Conservation (phyloP, 2,797 vertebrate species). For the Austrolebias charrua region DNA sequence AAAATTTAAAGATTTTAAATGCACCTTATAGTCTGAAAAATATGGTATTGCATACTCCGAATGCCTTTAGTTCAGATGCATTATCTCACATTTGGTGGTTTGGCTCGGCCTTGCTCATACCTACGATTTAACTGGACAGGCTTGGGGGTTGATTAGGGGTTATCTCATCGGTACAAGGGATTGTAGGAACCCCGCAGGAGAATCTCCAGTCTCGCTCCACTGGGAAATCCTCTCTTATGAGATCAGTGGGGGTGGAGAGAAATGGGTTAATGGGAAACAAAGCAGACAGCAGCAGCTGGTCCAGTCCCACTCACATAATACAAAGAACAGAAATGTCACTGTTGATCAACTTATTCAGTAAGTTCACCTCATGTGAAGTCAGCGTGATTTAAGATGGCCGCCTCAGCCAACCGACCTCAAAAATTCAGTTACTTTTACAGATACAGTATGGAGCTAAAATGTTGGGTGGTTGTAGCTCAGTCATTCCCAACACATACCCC, state of each 20-base stretch:
- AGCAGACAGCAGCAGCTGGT: conserved; percentile 18
- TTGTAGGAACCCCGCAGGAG: conserved; percentile 13
- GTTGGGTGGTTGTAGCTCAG: too few relatives aligned
- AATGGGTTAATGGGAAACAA: conserved; percentile 29
- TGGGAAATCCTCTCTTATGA: conserved; percentile 37
- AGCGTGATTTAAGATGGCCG: too few relatives aligned
- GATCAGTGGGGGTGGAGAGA: conserved; percentile 32
- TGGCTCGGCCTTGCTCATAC: not conserved
- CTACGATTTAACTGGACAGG: not conserved
- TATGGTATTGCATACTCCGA: not conserved
- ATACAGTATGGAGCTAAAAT: too few relatives aligned
- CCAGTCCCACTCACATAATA: conserved; percentile 7
- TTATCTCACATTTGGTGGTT: not conserved
- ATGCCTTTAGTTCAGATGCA: not conserved
- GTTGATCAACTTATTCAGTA: too few relatives aligned
- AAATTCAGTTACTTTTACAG: too few relatives aligned
- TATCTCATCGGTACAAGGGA: conserved; percentile 9
- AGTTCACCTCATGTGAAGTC: too few relatives aligned
- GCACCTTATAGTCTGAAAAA: too few relatives aligned
- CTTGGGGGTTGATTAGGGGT: conserved; percentile 22
- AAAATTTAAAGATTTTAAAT: too few relatives aligned
- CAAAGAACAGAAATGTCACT: not conserved
- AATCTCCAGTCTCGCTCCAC: conserved; percentile 5
- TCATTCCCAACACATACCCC: too few relatives aligned
- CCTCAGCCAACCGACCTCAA: too few relatives aligned